Percentiles rank a stretch among this genome's conserved stretches.
These are phyloP conservation scores for Clepsis dumicolana DNA, from an alignment of 2,888 invertebrate species.

Conservation along the genomic window DNA sequence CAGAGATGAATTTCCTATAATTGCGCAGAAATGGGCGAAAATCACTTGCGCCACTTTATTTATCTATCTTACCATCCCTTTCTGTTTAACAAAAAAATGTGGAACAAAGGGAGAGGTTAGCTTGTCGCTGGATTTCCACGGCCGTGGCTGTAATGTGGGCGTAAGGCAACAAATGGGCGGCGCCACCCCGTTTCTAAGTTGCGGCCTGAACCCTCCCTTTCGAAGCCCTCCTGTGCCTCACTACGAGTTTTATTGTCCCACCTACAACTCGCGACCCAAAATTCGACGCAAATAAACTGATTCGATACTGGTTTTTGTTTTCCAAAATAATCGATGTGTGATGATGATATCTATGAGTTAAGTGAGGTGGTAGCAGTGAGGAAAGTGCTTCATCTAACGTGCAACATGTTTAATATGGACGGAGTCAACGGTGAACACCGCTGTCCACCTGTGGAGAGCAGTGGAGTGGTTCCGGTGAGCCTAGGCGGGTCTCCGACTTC, in stretches of 20 bases:
- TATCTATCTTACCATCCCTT: slow-evolving; percentile 10
- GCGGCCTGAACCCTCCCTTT: slow-evolving; percentile 36
- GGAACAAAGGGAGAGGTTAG: slow-evolving; percentile 28
- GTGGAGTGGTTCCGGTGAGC: slow-evolving; percentile 53
- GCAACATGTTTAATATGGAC: slow-evolving; percentile 58
- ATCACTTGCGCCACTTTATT: neutral
- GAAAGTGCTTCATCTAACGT: slow-evolving; percentile 3
- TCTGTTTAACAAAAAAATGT: slow-evolving; percentile 5
- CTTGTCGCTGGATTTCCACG: neutral
- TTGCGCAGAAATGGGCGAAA: neutral
- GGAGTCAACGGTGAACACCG: slow-evolving; percentile 53
- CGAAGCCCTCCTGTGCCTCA: slow-evolving; percentile 37
- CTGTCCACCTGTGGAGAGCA: slow-evolving; percentile 55
- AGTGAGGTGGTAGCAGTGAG: slow-evolving; percentile 22
- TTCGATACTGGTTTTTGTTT: neutral
- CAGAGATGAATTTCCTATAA: neutral
- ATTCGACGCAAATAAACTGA: neutral
- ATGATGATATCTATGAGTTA: slow-evolving; percentile 20
- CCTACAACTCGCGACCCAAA: slow-evolving; percentile 1
- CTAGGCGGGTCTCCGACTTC: slow-evolving; percentile 75
- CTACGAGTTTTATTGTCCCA: slow-evolving; percentile 2
- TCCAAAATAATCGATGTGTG: slow-evolving; percentile 3
- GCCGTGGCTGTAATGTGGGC: slow-evolving; percentile 30
- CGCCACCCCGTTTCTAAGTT: slow-evolving; percentile 26
- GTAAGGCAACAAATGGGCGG: slow-evolving; percentile 41